These are phyloP conservation scores for Drosophila equinoxialis DNA, from an alignment of 1,140 invertebrate species.

Conservation along the genomic window DNA sequence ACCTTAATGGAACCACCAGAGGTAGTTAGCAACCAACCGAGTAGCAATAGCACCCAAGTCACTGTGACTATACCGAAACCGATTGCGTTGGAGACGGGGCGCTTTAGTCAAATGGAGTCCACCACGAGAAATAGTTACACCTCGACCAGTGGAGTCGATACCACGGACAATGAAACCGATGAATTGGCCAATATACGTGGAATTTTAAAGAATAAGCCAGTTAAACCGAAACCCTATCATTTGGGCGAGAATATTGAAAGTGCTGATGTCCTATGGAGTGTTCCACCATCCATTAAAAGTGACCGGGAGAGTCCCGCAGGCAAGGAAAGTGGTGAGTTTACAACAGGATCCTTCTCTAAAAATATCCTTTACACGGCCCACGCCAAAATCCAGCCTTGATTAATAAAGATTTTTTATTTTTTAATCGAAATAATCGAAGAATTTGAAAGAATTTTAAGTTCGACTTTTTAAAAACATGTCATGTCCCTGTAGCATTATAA, in stretches of 20 bases:
- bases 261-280: conserved; percentile 84
- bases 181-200: conserved; percentile 86
- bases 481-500: too few species aligned
- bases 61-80: conserved; percentile 62
- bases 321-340: conserved; percentile 52
- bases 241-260: conserved; percentile 86
- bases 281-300: conserved; percentile 60
- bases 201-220: conserved; percentile 88
- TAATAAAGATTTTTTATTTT: too few species aligned
- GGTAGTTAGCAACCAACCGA: conserved; percentile 51
- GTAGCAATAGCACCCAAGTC: conserved; percentile 43
- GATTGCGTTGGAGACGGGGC: conserved; percentile 30
- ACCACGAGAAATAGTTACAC: conserved; percentile 70
- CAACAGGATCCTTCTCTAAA: neutral
- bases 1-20: conserved; percentile 70
- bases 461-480: too few species aligned
- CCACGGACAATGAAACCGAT: conserved; percentile 81
- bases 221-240: conserved; percentile 88
- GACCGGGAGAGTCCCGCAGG: conserved; percentile 49
- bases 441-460: too few species aligned
- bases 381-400: too few species aligned
- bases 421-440: too few species aligned
- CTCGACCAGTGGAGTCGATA: conserved; percentile 82
- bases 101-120: conserved; percentile 58
- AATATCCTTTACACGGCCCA: too few species aligned